Evolutionary conservation across 2,888 invertebrate species (phyloP).

Genomic region (Mylabris sibirica): DNA sequence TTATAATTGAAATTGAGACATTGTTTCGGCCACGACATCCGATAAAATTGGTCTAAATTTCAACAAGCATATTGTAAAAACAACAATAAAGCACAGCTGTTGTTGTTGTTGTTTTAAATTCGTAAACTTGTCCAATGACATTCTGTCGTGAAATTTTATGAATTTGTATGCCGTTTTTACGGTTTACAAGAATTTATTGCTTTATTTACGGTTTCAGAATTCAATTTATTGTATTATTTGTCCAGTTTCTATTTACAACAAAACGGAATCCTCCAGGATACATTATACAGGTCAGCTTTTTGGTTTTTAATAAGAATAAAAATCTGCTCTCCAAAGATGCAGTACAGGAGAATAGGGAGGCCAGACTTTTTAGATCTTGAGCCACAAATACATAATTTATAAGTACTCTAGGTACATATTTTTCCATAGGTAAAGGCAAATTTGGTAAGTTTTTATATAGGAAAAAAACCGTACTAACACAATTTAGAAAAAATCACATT

Average conservation of each 20-base stretch:
- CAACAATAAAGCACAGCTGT: not conserved
- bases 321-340: too few relatives aligned
- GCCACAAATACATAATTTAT: too few relatives aligned
- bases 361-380: too few relatives aligned
- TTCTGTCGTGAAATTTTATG: constrained; percentile 5
- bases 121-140: not conserved
- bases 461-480: too few relatives aligned
- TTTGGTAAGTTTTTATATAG: too few relatives aligned
- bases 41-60: not conserved
- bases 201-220: not conserved
- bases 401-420: too few relatives aligned
- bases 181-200: not conserved
- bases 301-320: too few relatives aligned
- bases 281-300: not conserved
- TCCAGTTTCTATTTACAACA: not conserved
- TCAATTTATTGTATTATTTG: not conserved
- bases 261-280: not conserved
- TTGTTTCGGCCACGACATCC: not conserved
- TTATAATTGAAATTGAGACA: not conserved
- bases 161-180: constrained; percentile 1
- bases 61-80: not conserved
- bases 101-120: not conserved
- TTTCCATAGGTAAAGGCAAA: too few relatives aligned
- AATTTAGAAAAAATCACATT: too few relatives aligned
- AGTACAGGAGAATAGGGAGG: too few relatives aligned